These are phyloP conservation scores for Hestina assimilis DNA, from an alignment of 1,140 invertebrate genomes.

Conservation along the genomic window DNA sequence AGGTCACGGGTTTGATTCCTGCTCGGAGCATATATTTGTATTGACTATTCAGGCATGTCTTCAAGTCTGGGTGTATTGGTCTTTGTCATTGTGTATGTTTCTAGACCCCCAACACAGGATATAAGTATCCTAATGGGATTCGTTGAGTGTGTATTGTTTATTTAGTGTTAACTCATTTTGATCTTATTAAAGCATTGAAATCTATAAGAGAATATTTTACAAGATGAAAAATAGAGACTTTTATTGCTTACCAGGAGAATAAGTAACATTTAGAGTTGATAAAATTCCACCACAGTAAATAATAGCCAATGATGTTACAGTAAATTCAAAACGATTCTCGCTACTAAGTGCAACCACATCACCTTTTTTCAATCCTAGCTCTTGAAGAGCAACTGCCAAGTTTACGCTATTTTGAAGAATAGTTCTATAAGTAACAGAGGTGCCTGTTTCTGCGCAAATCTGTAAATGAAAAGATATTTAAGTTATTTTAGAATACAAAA, in stretches of 20 bases:
- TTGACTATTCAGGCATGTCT: too few relatives aligned
- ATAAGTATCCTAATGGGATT: too few relatives aligned
- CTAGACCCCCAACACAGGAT: too few relatives aligned
- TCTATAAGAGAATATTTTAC: background rate
- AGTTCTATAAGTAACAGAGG: constrained; percentile 59
- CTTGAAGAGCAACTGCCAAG: constrained; percentile 60
- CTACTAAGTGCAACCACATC: constrained; percentile 75
- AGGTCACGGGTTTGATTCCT: too few relatives aligned
- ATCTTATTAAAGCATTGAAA: background rate
- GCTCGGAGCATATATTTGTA: too few relatives aligned
- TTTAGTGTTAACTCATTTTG: too few relatives aligned
- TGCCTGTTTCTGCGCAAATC: constrained; percentile 73
- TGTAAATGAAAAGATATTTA: constrained; percentile 37
- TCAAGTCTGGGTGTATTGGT: too few relatives aligned
- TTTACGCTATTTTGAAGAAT: constrained; percentile 74
- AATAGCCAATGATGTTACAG: constrained; percentile 63
- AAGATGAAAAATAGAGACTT: constrained; percentile 32
- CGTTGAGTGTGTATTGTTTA: too few relatives aligned
- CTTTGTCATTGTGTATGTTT: too few relatives aligned
- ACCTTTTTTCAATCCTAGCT: constrained; percentile 65
- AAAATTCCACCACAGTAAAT: constrained; percentile 70
- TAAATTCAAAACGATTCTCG: constrained; percentile 79
- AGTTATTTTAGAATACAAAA: background rate
- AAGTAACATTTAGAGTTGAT: constrained; percentile 77
- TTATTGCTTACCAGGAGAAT: constrained; percentile 75